Conservation (phyloP, 2,113 vertebrate genomes). For the Colistium nudipinnis region DNA sequence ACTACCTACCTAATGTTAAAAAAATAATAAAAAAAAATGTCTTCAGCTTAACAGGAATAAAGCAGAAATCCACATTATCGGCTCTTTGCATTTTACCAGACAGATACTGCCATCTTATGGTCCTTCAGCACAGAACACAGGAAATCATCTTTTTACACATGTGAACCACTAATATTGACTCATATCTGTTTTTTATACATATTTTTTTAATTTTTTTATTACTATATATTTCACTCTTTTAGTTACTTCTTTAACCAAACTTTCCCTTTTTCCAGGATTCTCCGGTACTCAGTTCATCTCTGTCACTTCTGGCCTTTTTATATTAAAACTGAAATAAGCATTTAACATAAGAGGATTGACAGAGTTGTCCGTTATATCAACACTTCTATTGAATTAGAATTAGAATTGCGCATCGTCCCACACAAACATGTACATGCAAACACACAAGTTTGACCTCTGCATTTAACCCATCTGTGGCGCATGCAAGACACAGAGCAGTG, state of each 20-base stretch:
- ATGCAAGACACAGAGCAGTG: no score
- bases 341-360: neutral
- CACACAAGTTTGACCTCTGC: no score
- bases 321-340: neutral
- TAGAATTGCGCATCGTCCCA: no score
- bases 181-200: no score
- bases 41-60: neutral
- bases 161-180: neutral
- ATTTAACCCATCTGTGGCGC: no score
- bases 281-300: neutral
- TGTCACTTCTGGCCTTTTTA: neutral
- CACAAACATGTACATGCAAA: no score
- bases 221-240: no score
- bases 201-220: no score
- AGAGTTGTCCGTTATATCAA: neutral
- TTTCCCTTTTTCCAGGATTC: no score
- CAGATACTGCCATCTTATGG: slow-evolving; percentile 50
- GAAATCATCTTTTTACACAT: neutral
- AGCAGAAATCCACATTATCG: neutral
- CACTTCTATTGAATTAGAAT: neutral
- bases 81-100: neutral
- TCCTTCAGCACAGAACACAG: slow-evolving; percentile 13
- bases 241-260: no score
- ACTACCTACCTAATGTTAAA: neutral
- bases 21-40: neutral